phyloP scores from a whole-genome alignment of 2,888 invertebrate genomes.

The Ischnus inquisitorius region DNA sequence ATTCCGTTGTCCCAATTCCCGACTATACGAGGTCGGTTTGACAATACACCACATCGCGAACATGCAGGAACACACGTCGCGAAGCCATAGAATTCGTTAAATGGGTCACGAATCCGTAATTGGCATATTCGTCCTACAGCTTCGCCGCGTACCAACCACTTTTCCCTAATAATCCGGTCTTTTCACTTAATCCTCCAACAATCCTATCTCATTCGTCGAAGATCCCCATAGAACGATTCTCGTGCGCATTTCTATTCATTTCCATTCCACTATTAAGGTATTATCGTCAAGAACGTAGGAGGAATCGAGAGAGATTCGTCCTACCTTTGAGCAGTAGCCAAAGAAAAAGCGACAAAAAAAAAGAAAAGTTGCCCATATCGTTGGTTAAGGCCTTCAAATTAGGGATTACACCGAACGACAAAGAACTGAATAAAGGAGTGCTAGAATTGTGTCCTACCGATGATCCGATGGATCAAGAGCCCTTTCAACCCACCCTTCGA shows the following conservation, averaged over 20 bases:
- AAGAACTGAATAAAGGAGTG: constrained; percentile 36
- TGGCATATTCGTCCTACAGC: not conserved
- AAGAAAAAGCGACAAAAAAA: not conserved
- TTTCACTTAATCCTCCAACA: constrained; percentile 1
- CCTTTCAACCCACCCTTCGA: constrained; percentile 6
- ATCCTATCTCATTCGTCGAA: not conserved
- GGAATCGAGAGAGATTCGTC: not conserved
- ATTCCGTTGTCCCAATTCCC: no score
- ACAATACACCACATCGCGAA: not conserved
- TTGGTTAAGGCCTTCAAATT: constrained; percentile 40
- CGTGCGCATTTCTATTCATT: constrained; percentile 7
- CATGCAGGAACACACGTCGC: not conserved
- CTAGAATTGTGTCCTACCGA: constrained; percentile 36
- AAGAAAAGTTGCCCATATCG: not conserved
- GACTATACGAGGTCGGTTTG: no score
- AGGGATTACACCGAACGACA: constrained; percentile 39
- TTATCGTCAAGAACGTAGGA: constrained; percentile 16
- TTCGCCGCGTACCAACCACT: not conserved
- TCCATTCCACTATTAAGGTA: not conserved
- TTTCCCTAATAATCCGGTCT: not conserved
- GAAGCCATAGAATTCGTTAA: not conserved
- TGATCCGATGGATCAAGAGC: constrained; percentile 45
- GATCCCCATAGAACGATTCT: not conserved
- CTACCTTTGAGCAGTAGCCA: not conserved
- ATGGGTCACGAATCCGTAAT: not conserved